Evolutionary conservation across 1,140 invertebrate species (phyloP).

Genomic region (Drosophila ohnishii): DNA sequence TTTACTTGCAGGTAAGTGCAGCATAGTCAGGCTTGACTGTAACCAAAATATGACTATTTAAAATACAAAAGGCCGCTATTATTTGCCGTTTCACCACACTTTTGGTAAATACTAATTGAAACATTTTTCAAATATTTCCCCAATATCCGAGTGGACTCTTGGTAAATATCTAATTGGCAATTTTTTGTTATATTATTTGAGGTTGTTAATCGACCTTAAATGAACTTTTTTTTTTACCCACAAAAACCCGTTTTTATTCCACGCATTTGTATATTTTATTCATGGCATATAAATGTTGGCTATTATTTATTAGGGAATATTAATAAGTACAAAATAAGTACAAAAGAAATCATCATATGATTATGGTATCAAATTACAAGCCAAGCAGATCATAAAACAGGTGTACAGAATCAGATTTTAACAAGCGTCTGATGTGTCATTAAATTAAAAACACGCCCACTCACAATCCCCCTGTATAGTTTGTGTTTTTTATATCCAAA

Average conservation of each 20-base stretch:
- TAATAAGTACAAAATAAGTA: background rate
- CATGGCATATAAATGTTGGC: background rate
- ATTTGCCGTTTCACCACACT: background rate
- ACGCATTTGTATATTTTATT: constrained; percentile 11
- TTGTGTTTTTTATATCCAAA: background rate
- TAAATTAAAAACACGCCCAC: constrained; percentile 1
- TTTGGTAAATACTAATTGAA: constrained; percentile 8
- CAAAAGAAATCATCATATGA: constrained; percentile 8
- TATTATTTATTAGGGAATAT: constrained; percentile 8
- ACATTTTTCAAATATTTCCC: constrained; percentile 2
- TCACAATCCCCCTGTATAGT: background rate
- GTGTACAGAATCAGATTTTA: constrained; percentile 5
- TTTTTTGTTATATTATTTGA: background rate
- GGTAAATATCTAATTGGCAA: background rate
- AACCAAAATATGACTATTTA: constrained; percentile 1
- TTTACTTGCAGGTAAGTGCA: constrained; percentile 8
- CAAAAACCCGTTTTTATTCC: background rate
- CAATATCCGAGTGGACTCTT: background rate
- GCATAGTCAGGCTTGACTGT: background rate
- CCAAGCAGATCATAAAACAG: constrained; percentile 16
- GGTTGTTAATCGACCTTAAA: constrained; percentile 2
- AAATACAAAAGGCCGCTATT: background rate
- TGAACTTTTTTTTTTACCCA: background rate
- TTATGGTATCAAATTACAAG: constrained; percentile 7
- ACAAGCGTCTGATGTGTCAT: constrained; percentile 3